A percentile compares a stretch with the other conserved stretches of the same genome.
Conservation (phyloP, 1,140 invertebrate species). For the Pantala flavescens region DNA sequence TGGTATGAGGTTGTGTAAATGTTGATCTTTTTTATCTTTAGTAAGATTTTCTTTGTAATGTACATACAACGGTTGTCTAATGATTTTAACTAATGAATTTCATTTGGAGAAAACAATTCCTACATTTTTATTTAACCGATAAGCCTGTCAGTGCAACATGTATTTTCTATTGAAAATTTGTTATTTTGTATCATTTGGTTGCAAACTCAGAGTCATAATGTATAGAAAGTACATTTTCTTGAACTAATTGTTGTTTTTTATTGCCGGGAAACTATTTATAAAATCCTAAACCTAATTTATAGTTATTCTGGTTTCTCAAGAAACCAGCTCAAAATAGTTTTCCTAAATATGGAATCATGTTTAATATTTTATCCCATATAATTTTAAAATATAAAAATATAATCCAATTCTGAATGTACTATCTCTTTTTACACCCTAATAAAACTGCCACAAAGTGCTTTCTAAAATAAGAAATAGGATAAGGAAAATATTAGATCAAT, state of each 20-base stretch:
- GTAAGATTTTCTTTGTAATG: background rate
- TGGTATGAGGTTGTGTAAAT: background rate
- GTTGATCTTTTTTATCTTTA: background rate
- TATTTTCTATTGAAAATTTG: conserved; percentile 11
- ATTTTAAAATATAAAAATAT: too few species aligned
- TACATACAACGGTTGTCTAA: background rate
- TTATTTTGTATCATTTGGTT: background rate
- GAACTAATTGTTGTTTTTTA: background rate
- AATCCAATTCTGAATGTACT: too few species aligned
- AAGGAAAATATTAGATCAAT: too few species aligned
- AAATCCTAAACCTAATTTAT: too few species aligned
- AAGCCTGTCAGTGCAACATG: background rate
- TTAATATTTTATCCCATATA: too few species aligned
- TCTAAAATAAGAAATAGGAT: too few species aligned
- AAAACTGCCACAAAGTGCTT: too few species aligned
- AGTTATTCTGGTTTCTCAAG: too few species aligned
- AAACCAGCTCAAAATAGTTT: too few species aligned
- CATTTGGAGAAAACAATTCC: background rate
- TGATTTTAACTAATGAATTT: background rate
- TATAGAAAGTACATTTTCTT: background rate
- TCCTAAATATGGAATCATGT: too few species aligned
- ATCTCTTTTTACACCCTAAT: too few species aligned
- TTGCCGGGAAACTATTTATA: background rate
- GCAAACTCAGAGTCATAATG: background rate
- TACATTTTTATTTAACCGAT: background rate